Evolutionary conservation across 2,113 vertebrate species (phyloP).

Genomic region (Chaenogobius annularis): DNA sequence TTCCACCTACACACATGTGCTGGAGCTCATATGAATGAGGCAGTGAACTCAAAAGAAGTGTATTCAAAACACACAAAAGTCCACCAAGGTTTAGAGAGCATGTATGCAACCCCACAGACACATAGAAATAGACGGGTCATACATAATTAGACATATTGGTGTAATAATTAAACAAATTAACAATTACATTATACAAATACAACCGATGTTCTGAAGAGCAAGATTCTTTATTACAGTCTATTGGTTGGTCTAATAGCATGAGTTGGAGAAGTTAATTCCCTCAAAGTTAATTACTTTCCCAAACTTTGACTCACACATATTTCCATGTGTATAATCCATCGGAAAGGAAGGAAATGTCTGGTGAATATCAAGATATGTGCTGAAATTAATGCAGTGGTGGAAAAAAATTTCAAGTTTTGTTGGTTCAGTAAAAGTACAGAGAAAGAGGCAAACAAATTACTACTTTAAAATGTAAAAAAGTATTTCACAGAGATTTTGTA

Average conservation of each 20-base stretch:
- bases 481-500: neutral
- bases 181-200: neutral
- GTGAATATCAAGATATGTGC: neutral
- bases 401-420: too few relatives aligned
- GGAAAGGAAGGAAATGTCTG: slow-evolving; percentile 16
- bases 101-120: slow-evolving; percentile 6
- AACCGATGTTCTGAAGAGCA: slow-evolving; percentile 16
- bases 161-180: slow-evolving; percentile 6
- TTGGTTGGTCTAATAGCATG: slow-evolving; percentile 18
- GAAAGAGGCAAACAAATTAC: too few relatives aligned
- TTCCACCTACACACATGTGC: slow-evolving; percentile 56
- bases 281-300: slow-evolving; percentile 57
- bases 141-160: neutral
- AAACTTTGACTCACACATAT: slow-evolving; percentile 43
- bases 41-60: slow-evolving; percentile 28
- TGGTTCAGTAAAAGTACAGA: too few relatives aligned
- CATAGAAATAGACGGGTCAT: neutral
- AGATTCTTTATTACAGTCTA: slow-evolving; percentile 45
- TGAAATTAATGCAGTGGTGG: neutral
- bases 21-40: slow-evolving; percentile 30
- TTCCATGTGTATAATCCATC: slow-evolving; percentile 47
- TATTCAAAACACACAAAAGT: slow-evolving; percentile 12
- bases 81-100: slow-evolving; percentile 9
- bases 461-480: too few relatives aligned
- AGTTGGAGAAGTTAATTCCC: slow-evolving; percentile 46